Conservation (phyloP, 2,797 vertebrate genomes). For the Premnoplex brunnescens region DNA sequence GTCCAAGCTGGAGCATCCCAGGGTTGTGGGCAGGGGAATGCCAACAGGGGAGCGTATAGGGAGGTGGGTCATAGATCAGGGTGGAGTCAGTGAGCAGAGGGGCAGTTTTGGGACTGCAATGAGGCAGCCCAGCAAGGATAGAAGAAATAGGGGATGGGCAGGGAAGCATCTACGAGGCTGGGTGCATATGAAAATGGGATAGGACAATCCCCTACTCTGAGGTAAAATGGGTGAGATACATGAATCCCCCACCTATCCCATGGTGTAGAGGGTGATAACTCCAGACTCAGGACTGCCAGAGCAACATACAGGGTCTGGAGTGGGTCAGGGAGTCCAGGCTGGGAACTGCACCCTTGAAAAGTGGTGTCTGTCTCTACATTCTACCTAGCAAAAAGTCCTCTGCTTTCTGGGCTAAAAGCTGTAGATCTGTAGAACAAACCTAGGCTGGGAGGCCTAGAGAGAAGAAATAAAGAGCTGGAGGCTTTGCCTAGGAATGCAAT, state of each 20-base stretch:
- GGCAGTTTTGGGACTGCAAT: neutral
- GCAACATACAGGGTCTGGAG: accelerated
- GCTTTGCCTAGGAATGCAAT: neutral
- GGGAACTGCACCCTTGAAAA: neutral
- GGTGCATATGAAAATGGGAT: neutral
- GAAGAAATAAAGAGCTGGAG: neutral
- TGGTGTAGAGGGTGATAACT: neutral
- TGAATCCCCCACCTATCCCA: neutral
- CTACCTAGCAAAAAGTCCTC: neutral
- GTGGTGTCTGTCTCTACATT: neutral
- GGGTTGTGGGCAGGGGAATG: neutral
- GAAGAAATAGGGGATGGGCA: neutral
- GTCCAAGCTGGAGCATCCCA: neutral
- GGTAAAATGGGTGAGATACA: accelerated
- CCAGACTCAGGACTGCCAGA: too few species aligned
- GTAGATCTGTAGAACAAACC: neutral
- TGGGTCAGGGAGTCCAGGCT: accelerated
- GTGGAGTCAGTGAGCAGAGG: neutral
- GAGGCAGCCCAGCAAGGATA: neutral
- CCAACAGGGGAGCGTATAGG: neutral
- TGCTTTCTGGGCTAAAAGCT: neutral
- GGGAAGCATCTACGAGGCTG: accelerated
- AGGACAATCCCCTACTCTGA: neutral
- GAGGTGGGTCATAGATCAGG: neutral
- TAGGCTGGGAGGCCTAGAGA: neutral